Evolutionary conservation across 2,797 vertebrate species (phyloP), one percentile per base, ranked within the genome.

Genomic region (Bufotes viridis): DNA sequence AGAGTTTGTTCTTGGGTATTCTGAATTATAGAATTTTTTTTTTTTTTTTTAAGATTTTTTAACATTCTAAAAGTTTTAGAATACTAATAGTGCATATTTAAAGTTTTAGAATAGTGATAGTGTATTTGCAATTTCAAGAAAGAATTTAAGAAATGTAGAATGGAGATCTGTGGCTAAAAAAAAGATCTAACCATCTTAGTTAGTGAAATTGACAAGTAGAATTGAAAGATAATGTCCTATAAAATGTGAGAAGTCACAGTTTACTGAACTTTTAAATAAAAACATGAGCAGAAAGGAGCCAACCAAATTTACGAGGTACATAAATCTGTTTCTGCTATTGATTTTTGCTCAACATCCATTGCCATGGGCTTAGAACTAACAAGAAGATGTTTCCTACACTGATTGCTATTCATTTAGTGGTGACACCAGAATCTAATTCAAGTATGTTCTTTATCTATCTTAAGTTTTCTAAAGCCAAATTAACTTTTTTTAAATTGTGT

Each of bases 231-330:
- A 92, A 92, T 85, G 89, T 55, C 70, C 67, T 90, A 20, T 42
- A 92, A 84, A 89, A 79, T 90, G 85, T 63, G 84, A 90, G 82
- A 80, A 88, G 87, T 80, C 87, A 84, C 87, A 88, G 88, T 76
- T 84, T 87, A 91, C 88, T 88, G 87, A 78, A 90, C 89, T 90
- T 92, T 91, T 58, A 57, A 91, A 90, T 88, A 87, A 87, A 89
- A 90, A 90, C 90, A 65, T 78, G 83, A 92, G 84, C 67, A 82
- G 91, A 87, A 90, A 92, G 85, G 20, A 84, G 87, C 90, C 87
- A 89, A 90, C 90, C 70, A 61, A 91, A 87, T 91, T 88, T 87
- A 91, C 91, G 91, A 91, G 90, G 91, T 90, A 89, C 92, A 90
- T 0, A 18, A 17, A 85, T 87, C 87, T 92, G 88, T 90, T 90